Evolutionary conservation across 2,797 vertebrate genomes (phyloP).

Genomic region (Anisognathus igniventris): DNA sequence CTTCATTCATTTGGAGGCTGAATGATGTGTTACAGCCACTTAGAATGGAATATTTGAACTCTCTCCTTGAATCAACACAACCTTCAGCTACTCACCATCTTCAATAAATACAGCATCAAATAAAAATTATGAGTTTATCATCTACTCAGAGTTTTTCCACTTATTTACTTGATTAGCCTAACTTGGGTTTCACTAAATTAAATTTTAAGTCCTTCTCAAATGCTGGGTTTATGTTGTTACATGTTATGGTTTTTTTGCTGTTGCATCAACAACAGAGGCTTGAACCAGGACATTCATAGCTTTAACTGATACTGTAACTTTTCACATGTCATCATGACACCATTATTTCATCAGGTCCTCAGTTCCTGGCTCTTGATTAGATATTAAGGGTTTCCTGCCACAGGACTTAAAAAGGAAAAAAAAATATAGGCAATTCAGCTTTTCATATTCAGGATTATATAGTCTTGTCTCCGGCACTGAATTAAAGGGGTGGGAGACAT

Average conservation of each 20-base stretch:
- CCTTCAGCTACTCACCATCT: background rate
- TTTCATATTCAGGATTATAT: background rate
- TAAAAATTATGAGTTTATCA: background rate
- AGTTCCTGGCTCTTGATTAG: conserved; percentile 10
- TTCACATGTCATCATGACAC: background rate
- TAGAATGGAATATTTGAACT: background rate
- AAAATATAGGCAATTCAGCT: background rate
- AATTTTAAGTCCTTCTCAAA: background rate
- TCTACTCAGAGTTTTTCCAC: background rate
- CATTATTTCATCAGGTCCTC: conserved; percentile 11
- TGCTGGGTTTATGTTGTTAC: background rate
- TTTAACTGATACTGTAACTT: conserved; percentile 1
- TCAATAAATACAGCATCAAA: background rate
- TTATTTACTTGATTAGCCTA: background rate
- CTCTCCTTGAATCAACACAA: background rate
- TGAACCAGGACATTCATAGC: background rate
- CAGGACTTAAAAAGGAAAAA: background rate
- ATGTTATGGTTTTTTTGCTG: background rate
- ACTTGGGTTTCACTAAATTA: background rate
- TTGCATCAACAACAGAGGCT: background rate
- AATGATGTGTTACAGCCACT: background rate
- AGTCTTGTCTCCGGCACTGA: background rate
- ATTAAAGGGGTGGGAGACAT: background rate
- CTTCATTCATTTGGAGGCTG: background rate
- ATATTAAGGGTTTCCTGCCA: background rate